These are phyloP conservation scores for Catotricha subobsoleta DNA, from an alignment of 2,888 invertebrate genomes.

Conservation along the genomic window DNA sequence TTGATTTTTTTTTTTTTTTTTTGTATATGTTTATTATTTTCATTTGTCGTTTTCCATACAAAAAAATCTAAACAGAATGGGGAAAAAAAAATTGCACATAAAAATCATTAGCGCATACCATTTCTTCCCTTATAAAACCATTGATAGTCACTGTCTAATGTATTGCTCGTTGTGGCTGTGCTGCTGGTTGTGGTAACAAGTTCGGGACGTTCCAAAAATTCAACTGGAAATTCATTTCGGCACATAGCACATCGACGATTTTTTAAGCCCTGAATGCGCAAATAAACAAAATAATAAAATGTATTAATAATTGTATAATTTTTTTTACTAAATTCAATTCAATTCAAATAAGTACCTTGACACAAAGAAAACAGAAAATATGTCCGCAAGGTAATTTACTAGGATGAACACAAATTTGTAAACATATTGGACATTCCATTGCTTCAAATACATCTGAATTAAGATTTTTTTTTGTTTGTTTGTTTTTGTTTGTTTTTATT, in stretches of 20 bases:
- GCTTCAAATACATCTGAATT: constrained; percentile 12
- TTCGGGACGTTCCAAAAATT: constrained; percentile 72
- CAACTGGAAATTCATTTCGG: constrained; percentile 70
- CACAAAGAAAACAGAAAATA: constrained; percentile 87
- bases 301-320: not conserved
- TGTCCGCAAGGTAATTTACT: constrained; percentile 86
- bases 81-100: no score
- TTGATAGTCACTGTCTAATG: constrained; percentile 53
- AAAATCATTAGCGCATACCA: no score
- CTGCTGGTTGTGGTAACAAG: constrained; percentile 41
- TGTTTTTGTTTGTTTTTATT: no score
- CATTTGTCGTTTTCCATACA: no score
- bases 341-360: constrained; percentile 41
- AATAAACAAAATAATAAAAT: not conserved
- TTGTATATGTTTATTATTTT: no score
- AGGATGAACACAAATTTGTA: constrained; percentile 82
- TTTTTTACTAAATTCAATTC: not conserved
- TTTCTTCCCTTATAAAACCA: constrained; percentile 95
- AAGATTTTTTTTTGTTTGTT: no score
- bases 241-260: constrained; percentile 87
- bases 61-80: no score
- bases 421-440: constrained; percentile 78
- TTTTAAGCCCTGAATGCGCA: constrained; percentile 26
- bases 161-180: constrained; percentile 26
- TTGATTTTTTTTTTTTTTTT: no score